Evolutionary conservation across 2,888 invertebrate species (phyloP), one percentile per base, ranked within the genome.

Genomic region (Acheta domesticus): DNA sequence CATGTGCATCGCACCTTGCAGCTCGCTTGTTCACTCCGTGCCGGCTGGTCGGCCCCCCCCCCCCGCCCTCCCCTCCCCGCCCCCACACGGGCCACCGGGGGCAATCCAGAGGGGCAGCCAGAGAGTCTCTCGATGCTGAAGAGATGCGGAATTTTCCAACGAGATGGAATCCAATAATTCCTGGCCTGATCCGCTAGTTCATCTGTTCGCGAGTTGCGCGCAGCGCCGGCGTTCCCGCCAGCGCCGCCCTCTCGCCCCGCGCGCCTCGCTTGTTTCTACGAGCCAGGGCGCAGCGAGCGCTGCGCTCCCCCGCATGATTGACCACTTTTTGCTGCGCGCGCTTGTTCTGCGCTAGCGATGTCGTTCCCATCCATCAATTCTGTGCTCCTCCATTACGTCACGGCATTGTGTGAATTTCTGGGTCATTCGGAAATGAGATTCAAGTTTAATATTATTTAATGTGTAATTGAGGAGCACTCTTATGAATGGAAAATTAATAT

Each of bases 101-200:
- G 62, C 62, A 8, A 14, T 62, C 4, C n/a, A 62, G 16, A 62
- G 62, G 62, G 62, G n/a, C n/a, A 62, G 62, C 62, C n/a, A 11
- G 16, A 62, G 62, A 11, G 62, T 8, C n/a, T 19, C 62, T 62
- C 62, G n/a, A 62, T 0, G 62, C 16, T 16, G 62, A 62, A 62
- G 62, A n/a, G 62, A 62, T 16, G 16, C 16, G n/a, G 62, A n/a
- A 62, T 19, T 62, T 62, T 62, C n/a, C 62, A 62, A 62, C 62
- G 62, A 62, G 62, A 62, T 62, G 62, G n/a, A 62, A 62, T 62
- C 62, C 62, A n/a, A 62, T 62, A n/a, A 62, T 62, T 62, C 62
- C 12, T 16, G 14, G 62, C 2, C n/a, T 62, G 62, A 62, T 62
- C 12, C 62, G 62, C 62, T n/a, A 12, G n/a, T 12, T 62, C 62